phyloP scores from a whole-genome alignment of 2,113 vertebrate species.

The Indicator indicator region DNA sequence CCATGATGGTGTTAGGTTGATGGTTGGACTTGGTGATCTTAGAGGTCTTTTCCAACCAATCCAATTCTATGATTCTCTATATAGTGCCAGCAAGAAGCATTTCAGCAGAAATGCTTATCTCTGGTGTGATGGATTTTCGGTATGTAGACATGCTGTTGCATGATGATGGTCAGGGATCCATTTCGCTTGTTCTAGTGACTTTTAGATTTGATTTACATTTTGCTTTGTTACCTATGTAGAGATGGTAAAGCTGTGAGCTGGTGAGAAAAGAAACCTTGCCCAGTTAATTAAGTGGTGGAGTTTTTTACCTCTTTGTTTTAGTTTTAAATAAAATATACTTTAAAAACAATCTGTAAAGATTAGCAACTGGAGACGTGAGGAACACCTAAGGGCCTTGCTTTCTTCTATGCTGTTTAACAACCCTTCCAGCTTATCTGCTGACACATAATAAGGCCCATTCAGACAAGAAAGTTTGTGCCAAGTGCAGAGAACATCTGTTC shows the following conservation, averaged over 20 bases:
- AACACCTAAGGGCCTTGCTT: not conserved
- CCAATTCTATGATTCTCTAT: not conserved
- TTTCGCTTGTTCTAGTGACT: not conserved
- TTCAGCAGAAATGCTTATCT: not conserved
- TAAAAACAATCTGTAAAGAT: not conserved
- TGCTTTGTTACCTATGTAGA: not conserved
- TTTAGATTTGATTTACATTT: not conserved
- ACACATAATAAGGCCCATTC: not conserved
- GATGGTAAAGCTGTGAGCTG: not conserved
- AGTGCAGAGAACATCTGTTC: conserved; percentile 43
- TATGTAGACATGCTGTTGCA: accelerated
- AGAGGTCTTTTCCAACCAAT: too few relatives aligned
- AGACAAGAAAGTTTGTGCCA: not conserved
- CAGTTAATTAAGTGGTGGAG: not conserved
- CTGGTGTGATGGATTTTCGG: not conserved
- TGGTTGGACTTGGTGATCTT: too few relatives aligned
- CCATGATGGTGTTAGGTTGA: too few relatives aligned
- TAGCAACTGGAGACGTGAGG: not conserved
- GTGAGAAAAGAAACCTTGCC: not conserved
- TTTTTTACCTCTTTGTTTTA: too few relatives aligned
- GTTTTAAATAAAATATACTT: not conserved
- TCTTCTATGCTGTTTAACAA: not conserved
- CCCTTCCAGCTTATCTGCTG: not conserved
- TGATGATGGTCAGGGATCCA: not conserved
- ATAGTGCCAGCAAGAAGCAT: not conserved